phyloP scores from a whole-genome alignment of 2,888 invertebrate species.

The Chrysolina americana region DNA sequence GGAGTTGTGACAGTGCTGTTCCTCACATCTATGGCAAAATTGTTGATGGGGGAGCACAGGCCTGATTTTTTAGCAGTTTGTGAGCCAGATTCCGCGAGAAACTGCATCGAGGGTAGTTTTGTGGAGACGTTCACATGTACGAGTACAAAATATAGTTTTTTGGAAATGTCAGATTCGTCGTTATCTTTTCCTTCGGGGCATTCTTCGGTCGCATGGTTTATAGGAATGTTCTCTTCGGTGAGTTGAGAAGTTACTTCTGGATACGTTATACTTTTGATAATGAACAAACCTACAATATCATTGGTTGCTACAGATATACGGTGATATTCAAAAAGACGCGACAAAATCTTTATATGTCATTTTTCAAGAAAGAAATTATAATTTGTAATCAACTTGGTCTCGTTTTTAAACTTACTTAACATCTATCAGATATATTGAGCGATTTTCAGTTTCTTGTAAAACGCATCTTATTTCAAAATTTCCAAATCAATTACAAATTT shows the following conservation, averaged over 20 bases:
- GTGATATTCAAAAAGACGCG: too few species aligned
- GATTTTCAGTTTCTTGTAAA: too few species aligned
- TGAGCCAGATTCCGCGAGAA: slow-evolving; percentile 75
- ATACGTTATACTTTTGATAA: too few species aligned
- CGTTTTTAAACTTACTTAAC: too few species aligned
- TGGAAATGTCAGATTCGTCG: slow-evolving; percentile 76
- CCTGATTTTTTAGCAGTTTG: slow-evolving; percentile 85
- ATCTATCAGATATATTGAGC: too few species aligned
- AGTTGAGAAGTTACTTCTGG: slow-evolving; percentile 57
- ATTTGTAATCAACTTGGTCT: too few species aligned
- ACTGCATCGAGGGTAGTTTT: slow-evolving; percentile 77
- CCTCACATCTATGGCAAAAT: slow-evolving; percentile 76
- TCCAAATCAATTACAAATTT: too few species aligned
- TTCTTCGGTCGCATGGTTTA: slow-evolving; percentile 78
- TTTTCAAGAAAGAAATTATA: too few species aligned
- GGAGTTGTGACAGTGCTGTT: slow-evolving; percentile 76
- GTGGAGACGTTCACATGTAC: slow-evolving; percentile 78
- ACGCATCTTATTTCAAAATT: too few species aligned
- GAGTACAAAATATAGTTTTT: slow-evolving; percentile 72
- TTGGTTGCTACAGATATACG: too few species aligned
- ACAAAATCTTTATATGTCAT: too few species aligned
- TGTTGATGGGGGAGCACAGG: slow-evolving; percentile 74
- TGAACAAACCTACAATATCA: too few species aligned
- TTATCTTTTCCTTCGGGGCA: slow-evolving; percentile 86
- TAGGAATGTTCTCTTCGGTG: slow-evolving; percentile 77